Base-by-base conservation (phyloP, 2,113 vertebrate species). In the Dolichotis patagonum region DNA sequence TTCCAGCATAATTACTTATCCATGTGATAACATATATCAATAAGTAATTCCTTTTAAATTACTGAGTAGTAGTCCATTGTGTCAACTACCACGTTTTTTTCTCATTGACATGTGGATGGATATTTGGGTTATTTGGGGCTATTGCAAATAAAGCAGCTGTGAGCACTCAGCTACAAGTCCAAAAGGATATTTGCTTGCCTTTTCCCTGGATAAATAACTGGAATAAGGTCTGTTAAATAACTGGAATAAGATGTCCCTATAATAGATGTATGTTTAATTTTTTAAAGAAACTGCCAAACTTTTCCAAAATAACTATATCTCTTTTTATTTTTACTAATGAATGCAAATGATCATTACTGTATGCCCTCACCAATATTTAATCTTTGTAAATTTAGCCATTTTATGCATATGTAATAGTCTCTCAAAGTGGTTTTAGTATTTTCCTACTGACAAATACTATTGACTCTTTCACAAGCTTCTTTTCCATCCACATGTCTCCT, bases 401-500 rank as follows among this genome's bases (percentile, higher is more conserved):
- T 46, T 22, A 30, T 14, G 35, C 52, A 30, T 14, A 1, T 10
- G 4, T 20, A 20, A 35, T n/a, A 30, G n/a, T 41, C 22, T 49
- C 63, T 67, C 49, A 14, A 20, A 30, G 6, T 88, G 22, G 13
- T 78, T 78, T 78, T 78, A 78, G 46, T 78, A 32, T 78, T 78
- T 78, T 52, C 67, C 24, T 83, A 17, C 38, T 60, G 65, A 90
- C 86, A 75, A 43, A 52, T 54, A 54, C 46, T 30, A 2, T 24
- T 80, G 67, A 78, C 77, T 75, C 28, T 90, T 88, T 84, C 83
- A 8, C 58, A 43, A 35, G 54, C 38, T n/a, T 43, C 19, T 80
- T 73, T 96, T 82, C 65, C 65, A 83, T 63, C 58, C 19, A n/a
- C 73, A 24, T 85, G 22, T 83, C 75, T 92, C 78, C 49, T 87